Evolutionary conservation across 2,113 vertebrate genomes (phyloP).

Genomic region (Camelus bactrianus): DNA sequence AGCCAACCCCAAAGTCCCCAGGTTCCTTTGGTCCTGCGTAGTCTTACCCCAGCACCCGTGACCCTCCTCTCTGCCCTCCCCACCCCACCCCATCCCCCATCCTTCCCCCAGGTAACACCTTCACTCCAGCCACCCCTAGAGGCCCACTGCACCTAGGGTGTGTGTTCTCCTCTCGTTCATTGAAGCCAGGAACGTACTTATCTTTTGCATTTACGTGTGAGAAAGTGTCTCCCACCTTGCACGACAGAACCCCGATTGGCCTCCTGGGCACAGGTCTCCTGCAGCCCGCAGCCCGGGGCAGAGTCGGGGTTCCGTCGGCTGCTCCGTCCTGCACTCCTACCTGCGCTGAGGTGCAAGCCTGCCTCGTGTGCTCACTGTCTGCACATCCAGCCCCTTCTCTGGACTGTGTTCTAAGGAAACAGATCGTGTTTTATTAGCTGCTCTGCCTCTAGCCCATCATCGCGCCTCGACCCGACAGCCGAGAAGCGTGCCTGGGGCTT

Average conservation of each 20-base stretch:
- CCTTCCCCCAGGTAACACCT: rapidly evolving
- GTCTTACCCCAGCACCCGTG: background rate
- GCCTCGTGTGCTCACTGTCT: rapidly evolving
- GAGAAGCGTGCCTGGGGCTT: background rate
- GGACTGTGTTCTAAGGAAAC: background rate
- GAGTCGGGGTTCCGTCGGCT: rapidly evolving
- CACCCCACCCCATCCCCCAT: background rate
- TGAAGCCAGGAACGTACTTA: background rate
- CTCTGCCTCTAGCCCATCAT: too few relatives aligned
- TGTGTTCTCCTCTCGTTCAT: background rate
- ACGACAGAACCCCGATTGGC: background rate
- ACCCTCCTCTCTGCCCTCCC: rapidly evolving
- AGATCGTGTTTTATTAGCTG: too few relatives aligned
- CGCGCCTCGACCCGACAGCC: rapidly evolving
- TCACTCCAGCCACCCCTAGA: background rate
- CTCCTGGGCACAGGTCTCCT: background rate
- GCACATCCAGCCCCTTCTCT: rapidly evolving
- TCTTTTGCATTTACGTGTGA: background rate
- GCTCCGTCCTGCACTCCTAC: rapidly evolving
- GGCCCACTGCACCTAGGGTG: background rate
- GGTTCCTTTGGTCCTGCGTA: background rate
- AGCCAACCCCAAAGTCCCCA: background rate
- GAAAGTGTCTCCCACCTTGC: background rate
- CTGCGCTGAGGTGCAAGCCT: rapidly evolving
- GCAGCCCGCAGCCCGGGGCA: background rate